These are phyloP conservation scores for Bemisia tabaci DNA, from an alignment of 1,140 invertebrate genomes.

Conservation along the genomic window DNA sequence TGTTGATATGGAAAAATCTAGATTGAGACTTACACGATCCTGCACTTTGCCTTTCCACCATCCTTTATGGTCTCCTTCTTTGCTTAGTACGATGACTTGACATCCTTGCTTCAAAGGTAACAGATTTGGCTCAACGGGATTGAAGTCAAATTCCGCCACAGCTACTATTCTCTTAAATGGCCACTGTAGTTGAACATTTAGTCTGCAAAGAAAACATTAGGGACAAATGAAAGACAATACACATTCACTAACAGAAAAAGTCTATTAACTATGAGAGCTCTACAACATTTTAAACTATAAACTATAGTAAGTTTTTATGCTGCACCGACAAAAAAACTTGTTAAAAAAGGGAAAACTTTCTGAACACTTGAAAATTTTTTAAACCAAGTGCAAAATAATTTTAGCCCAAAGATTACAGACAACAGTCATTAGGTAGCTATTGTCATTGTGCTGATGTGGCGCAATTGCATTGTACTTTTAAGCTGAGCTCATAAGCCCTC, in stretches of 20 bases:
- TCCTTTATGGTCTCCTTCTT: constrained; percentile 60
- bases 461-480: too few relatives aligned
- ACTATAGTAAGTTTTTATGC: too few relatives aligned
- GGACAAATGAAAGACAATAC: neutral
- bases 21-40: constrained; percentile 39
- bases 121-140: constrained; percentile 57
- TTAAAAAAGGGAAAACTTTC: too few relatives aligned
- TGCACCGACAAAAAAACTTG: too few relatives aligned
- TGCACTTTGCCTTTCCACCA: constrained; percentile 68
- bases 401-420: too few relatives aligned
- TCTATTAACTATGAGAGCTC: neutral
- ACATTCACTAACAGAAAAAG: neutral
- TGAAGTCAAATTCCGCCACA: constrained; percentile 59
- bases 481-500: too few relatives aligned
- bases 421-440: too few relatives aligned
- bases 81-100: constrained; percentile 58
- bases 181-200: constrained; percentile 59
- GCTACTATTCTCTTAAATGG: constrained; percentile 58
- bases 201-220: constrained; percentile 35
- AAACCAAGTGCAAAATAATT: too few relatives aligned
- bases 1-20: too few relatives aligned
- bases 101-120: constrained; percentile 61
- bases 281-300: too few relatives aligned
- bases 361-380: too few relatives aligned
- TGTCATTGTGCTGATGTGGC: too few relatives aligned